Evolutionary conservation across 2,888 invertebrate genomes (phyloP).

Genomic region (Aphidoletes aphidimyza): DNA sequence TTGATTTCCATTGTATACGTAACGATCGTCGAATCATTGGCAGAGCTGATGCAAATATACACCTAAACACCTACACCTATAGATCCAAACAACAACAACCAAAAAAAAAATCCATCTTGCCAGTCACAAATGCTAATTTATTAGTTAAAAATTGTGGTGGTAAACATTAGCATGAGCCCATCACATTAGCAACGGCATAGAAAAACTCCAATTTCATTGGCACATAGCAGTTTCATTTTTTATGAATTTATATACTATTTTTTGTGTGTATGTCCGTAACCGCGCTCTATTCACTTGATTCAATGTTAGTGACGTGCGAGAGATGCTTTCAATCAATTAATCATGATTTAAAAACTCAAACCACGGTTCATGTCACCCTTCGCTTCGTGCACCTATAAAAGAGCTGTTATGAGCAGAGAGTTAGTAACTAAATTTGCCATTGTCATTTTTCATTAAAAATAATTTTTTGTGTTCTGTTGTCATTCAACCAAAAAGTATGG

Average conservation of each 20-base stretch:
- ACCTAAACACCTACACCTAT: background rate
- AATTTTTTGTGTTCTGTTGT: conserved; percentile 21
- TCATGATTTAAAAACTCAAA: conserved; percentile 47
- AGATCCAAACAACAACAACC: background rate
- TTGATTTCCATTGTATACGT: conserved; percentile 16
- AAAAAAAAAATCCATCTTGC: background rate
- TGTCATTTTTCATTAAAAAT: conserved; percentile 51
- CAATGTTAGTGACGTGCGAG: conserved; percentile 39
- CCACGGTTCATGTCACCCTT: background rate
- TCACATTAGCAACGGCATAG: conserved; percentile 26
- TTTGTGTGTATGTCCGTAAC: background rate
- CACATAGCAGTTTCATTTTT: too few species aligned
- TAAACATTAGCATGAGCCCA: conserved; percentile 24
- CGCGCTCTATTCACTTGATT: background rate
- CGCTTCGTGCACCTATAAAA: background rate
- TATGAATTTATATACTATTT: background rate
- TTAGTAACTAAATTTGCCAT: conserved; percentile 35
- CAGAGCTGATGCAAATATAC: background rate
- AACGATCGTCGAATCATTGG: background rate
- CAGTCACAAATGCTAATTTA: conserved; percentile 42
- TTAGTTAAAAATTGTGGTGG: conserved; percentile 48
- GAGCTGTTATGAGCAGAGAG: background rate
- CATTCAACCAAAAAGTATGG: conserved; percentile 47
- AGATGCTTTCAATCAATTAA: conserved; percentile 49
- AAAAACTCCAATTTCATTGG: conserved; percentile 10